Evolutionary conservation across 92 coral and sea anemone genomes (phyloP), one percentile per base, ranked within the genome.

Genomic region (Metridium senile): DNA sequence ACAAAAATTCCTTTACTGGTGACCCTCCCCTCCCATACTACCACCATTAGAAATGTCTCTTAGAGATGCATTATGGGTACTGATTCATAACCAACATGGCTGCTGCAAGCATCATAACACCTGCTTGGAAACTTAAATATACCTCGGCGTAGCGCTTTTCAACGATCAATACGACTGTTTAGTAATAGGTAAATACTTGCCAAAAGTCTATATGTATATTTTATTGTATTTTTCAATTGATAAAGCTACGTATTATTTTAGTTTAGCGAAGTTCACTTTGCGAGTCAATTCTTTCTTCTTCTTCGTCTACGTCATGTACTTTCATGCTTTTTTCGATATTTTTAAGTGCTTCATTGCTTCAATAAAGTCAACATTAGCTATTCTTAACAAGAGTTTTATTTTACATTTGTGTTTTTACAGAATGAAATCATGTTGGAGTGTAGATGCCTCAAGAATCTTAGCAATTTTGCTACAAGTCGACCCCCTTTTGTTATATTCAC

Each of bases 401-500:
- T 11, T 74, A 25, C 34, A n/a, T 62, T 26, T 47, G 59, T 54
- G 16, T 43, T 31, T 26, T 49, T 18, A 17, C 18, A 75, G 11
- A n/a, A 72, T 51, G 34, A 19, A 59, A 65, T 68, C 20, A 91
- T 87, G 97, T 62, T 76, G 23, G 91, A 91, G 33, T 91, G 97
- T 85, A 91, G 77, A 66, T 85, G 89, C 78, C 33, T 89, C 49
- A 88, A 90, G 66, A 96, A 96, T 61, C 84, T 96, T 39, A 57
- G 71, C n/a, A 97, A 89, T 3, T 96, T 93, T 86, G 93, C 93
- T 27, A 75, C 68, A 18, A 87, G 97, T n/a, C 88, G 93, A 2
- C 99, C 99, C 19, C 97, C 96, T 0, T 96, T 94, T 72, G 97
- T 96, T 22, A 81, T 87, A 0, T 96, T 96, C 47, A 96, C 97